phyloP scores from a whole-genome alignment of 2,113 vertebrate species.

The Xenus cinereus region DNA sequence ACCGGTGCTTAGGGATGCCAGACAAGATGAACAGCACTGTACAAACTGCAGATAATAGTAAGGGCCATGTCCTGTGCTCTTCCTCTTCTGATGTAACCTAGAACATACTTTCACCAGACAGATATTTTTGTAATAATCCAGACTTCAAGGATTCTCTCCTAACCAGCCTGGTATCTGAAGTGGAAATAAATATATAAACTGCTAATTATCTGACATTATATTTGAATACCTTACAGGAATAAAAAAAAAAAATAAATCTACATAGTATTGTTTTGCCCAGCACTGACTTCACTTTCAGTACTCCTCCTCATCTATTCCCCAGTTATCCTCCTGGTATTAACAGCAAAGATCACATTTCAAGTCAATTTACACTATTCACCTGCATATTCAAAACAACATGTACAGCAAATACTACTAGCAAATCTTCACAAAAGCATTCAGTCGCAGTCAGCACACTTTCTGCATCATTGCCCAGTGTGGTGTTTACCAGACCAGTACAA shows the following conservation, averaged over 20 bases:
- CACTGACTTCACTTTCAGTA: background rate
- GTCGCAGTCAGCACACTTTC: background rate
- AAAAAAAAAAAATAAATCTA: background rate
- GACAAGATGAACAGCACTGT: fast-evolving
- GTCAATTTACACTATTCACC: background rate
- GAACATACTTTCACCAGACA: background rate
- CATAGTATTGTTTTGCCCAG: background rate
- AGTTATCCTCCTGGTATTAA: background rate
- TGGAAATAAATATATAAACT: background rate
- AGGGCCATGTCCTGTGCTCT: background rate
- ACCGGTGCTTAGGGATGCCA: background rate
- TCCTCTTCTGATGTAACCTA: background rate
- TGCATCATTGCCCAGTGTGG: background rate
- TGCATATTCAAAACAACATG: background rate
- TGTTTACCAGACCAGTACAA: background rate
- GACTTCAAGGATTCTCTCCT: background rate
- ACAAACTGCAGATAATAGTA: background rate
- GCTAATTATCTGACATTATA: background rate
- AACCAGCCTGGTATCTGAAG: background rate
- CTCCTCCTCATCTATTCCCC: background rate
- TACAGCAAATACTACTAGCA: background rate
- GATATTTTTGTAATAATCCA: background rate
- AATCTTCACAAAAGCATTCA: background rate
- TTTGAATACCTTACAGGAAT: background rate
- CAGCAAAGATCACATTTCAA: background rate